These are phyloP conservation scores for Lithophane socia DNA, from an alignment of 2,888 invertebrate species.

Conservation along the genomic window DNA sequence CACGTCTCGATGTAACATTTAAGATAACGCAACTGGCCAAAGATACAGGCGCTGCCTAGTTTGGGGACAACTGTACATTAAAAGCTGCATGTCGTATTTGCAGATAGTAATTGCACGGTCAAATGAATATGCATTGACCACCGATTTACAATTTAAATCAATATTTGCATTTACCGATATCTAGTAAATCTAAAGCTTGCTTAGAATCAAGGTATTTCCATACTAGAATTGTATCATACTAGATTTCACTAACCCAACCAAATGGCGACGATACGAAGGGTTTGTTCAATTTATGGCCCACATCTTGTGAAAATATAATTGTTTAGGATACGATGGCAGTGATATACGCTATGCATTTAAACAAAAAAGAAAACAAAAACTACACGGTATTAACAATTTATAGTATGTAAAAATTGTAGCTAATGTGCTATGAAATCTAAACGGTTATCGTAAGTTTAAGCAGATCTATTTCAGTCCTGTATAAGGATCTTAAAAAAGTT, in stretches of 20 bases:
- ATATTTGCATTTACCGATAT: conserved; percentile 64
- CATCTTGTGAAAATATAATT: no score
- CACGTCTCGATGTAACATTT: no score
- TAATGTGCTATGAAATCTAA: neutral
- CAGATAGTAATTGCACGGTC: conserved; percentile 8
- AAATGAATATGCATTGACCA: conserved; percentile 59
- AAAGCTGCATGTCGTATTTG: conserved; percentile 2
- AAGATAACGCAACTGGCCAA: no score
- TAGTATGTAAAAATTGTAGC: conserved; percentile 2
- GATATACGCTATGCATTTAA: no score
- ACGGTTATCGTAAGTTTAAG: neutral
- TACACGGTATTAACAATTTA: neutral
- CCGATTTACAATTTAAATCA: conserved; percentile 66
- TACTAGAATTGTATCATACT: no score
- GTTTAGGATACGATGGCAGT: no score
- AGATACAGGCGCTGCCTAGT: no score
- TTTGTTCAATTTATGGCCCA: no score
- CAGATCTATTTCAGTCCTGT: neutral
- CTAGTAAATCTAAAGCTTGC: conserved; percentile 8
- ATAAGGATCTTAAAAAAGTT: no score
- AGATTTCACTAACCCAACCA: no score
- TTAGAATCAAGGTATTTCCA: neutral
- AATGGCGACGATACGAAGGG: no score
- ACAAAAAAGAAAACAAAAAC: no score
- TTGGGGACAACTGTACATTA: neutral